Conservation (phyloP, 2,888 invertebrate genomes). For the Drosophila anceps region DNA sequence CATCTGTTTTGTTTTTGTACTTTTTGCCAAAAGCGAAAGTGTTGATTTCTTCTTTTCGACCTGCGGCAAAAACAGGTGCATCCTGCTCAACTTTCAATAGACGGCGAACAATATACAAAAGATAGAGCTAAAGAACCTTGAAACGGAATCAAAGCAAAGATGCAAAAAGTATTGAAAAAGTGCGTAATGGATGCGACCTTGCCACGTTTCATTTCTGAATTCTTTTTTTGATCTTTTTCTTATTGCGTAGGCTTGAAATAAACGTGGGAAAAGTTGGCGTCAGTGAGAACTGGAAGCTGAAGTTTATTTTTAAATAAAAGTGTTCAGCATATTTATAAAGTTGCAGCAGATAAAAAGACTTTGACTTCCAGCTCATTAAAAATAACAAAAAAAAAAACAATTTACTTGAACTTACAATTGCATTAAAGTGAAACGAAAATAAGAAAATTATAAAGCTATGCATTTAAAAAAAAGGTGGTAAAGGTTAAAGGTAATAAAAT, state of each 20-base stretch:
- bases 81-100: conserved; percentile 56
- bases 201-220: conserved; percentile 9
- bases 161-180: conserved; percentile 17
- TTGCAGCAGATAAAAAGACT: background rate
- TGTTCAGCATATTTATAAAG: background rate
- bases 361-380: background rate
- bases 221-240: background rate
- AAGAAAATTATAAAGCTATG: background rate
- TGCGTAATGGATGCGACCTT: conserved; percentile 45
- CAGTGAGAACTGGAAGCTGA: background rate
- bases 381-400: background rate
- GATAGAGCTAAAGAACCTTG: conserved; percentile 22
- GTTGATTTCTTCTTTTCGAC: conserved; percentile 75
- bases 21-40: conserved; percentile 68
- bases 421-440: background rate
- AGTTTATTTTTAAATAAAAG: conserved; percentile 15
- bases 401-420: background rate
- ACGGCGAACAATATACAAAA: conserved; percentile 11
- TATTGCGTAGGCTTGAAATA: conserved; percentile 23
- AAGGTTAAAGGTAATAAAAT: background rate
- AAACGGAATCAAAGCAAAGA: conserved; percentile 22
- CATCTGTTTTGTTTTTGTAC: conserved; percentile 19
- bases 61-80: conserved; percentile 64
- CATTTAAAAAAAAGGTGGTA: background rate
- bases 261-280: conserved; percentile 40